Base-by-base conservation (phyloP, 2,888 invertebrate species). In the Hylaea fasciaria region DNA sequence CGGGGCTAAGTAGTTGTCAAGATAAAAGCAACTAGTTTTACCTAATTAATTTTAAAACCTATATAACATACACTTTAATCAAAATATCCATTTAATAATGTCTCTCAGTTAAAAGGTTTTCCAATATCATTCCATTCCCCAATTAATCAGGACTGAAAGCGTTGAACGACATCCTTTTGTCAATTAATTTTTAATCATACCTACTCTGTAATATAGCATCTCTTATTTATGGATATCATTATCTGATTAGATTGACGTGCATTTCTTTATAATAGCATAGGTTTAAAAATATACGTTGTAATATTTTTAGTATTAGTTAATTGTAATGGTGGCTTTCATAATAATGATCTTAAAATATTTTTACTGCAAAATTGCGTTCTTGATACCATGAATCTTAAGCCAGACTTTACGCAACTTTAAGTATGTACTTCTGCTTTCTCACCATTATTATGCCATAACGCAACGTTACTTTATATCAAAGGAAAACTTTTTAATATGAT, bases 391-490 rank as follows among this genome's bases (percentile, higher is more conserved):
- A 37, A 37, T 37, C n/a, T 37, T n/a, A 35, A 11, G 9, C 35
- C 5, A 11, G 35, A 9, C 11, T 35, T n/a, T n/a, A n/a, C n/a
- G 35, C 9, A 11, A 39, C 11, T 22, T 17, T 13, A 13, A 40
- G 14, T 40, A 12, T n/a, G n/a, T 2, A 8, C 16, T 40, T 40
- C 14, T 47, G n/a, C 16, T 13, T 62, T 60, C 69, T 55, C 64
- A 62, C 65, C 63, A 71, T 77, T 73, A 75, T 74, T 71, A 76
- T 54, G 54, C 48, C 43, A 12, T 28, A 72, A 75, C 69, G 62
- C 66, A 65, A 71, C 49, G 60, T 70, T 77, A 80, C 72, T 77
- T 73, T 74, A 65, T 74, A 78, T 79, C 78, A 81, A 80, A 81
- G 71, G 55, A 64, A 48, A 77, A 80, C 58, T 79, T 83, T 80